These are phyloP conservation scores for Portevinia maculata DNA, from an alignment of 2,888 invertebrate genomes.

Conservation along the genomic window DNA sequence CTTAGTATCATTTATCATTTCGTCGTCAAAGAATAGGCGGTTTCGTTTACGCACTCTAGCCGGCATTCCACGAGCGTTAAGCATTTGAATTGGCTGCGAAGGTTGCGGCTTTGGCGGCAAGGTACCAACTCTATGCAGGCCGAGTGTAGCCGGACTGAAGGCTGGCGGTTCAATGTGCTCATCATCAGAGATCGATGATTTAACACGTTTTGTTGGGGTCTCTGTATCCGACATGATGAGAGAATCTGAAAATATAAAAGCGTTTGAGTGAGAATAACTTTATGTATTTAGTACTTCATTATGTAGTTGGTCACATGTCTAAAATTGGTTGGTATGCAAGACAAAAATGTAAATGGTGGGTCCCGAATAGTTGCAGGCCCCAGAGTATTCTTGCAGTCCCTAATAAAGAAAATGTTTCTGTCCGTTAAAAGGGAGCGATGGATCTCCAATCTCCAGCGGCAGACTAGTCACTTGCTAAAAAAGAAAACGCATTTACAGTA, in stretches of 20 bases:
- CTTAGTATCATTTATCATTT: constrained; percentile 91
- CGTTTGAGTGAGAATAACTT: too few relatives aligned
- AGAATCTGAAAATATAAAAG: constrained; percentile 39
- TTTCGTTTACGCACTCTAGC: constrained; percentile 95
- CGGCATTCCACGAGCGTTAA: constrained; percentile 95
- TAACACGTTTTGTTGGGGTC: constrained; percentile 62
- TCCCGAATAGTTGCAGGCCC: too few relatives aligned
- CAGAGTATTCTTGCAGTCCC: too few relatives aligned
- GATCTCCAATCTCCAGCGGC: too few relatives aligned
- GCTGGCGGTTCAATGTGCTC: constrained; percentile 88
- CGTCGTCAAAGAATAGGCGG: constrained; percentile 94
- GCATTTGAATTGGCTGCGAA: constrained; percentile 89
- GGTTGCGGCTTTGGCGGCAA: constrained; percentile 88
- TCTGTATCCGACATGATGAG: constrained; percentile 73
- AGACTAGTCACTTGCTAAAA: too few relatives aligned
- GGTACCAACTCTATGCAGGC: constrained; percentile 91
- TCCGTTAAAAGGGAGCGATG: too few relatives aligned
- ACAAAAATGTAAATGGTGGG: too few relatives aligned
- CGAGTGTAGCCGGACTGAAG: constrained; percentile 91
- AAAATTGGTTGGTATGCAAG: too few relatives aligned
- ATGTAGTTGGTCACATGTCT: too few relatives aligned
- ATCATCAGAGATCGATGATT: constrained; percentile 80
- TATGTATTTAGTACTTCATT: too few relatives aligned
- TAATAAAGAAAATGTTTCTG: too few relatives aligned
- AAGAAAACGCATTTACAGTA: too few relatives aligned